Evolutionary conservation across 2,888 invertebrate species (phyloP), one percentile per base, ranked within the genome.

Genomic region (Lucinisca nassula): DNA sequence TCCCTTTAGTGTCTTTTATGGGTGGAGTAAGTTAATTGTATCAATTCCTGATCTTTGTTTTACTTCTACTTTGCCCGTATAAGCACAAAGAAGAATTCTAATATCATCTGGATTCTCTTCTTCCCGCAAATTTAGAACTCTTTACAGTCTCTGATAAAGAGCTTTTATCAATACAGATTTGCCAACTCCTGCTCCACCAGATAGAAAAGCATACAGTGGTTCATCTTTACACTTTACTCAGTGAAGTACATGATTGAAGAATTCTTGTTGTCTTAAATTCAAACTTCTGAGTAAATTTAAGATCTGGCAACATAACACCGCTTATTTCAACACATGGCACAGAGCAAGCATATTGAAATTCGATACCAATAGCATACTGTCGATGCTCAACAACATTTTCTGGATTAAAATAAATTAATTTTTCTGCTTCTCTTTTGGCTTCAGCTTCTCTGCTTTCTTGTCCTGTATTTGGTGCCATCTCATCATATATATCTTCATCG

Each of bases 151-250:
- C n/a, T 45, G 45, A 45, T 45, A 45, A 45, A 45, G 45, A 12
- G 45, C 17, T 24, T 6, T 75, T 30, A 37, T 83, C 61, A n/a
- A n/a, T n/a, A n/a, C 79, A 58, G 67, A 67, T 75, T 84, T 84
- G 8, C 86, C 82, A 45, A 82, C 82, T 45, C 86, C 86, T 51
- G 86, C 86, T 37, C 86, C 86, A 14, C 86, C 85, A 75, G 37
- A 79, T 17, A 55, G 58, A n/a, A 61, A 81, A 21, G n/a, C 30
- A 72, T 72, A 72, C 30, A 80, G 24, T 32, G 80, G 80, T 49
- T 45, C 51, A 30, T 70, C 35, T 58, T 35, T 55, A 27, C 73
- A 73, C 55, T 74, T 81, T 37, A 81, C 40, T 21, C 37, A 38
- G 74, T 80, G 72, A 58, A 80, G 2, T n/a, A 77, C 58, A 76